phyloP scores from a whole-genome alignment of 2,113 vertebrate species.

The Madoqua kirkii region DNA sequence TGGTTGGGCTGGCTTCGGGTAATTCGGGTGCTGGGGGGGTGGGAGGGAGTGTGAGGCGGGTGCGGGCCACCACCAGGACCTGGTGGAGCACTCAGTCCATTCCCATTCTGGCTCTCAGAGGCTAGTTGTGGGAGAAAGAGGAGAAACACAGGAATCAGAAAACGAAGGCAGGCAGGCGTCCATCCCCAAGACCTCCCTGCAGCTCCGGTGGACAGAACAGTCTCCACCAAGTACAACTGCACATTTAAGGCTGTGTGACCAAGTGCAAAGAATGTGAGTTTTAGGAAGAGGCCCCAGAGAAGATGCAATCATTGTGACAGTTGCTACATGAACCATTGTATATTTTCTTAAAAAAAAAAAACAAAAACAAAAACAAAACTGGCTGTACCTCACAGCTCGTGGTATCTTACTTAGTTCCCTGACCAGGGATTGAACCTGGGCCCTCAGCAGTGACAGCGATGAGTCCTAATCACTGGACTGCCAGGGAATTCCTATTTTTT shows the following conservation, averaged over 20 bases:
- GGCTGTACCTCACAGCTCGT: not conserved
- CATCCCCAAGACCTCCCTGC: not conserved
- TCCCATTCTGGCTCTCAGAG: constrained; percentile 83
- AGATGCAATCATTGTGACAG: not conserved
- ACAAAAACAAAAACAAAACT: not conserved
- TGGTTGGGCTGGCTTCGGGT: constrained; percentile 80
- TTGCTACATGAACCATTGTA: not conserved
- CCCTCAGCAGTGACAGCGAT: not conserved
- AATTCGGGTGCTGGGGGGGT: constrained; percentile 77
- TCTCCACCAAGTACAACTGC: not conserved
- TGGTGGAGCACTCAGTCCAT: constrained; percentile 76
- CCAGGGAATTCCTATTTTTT: not conserved
- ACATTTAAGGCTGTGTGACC: not conserved
- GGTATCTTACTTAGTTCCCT: not conserved
- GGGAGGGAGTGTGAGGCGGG: constrained; percentile 62
- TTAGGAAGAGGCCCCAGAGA: not conserved
- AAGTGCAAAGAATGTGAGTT: not conserved
- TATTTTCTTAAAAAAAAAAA: not conserved
- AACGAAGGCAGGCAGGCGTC: not conserved
- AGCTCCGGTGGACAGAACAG: not conserved
- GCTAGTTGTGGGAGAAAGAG: constrained; percentile 55
- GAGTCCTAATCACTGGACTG: not conserved
- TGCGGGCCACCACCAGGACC: constrained; percentile 64
- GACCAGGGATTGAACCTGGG: not conserved
- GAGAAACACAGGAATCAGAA: constrained; percentile 57